Percentiles rank a stretch among this genome's conserved stretches.
Evolutionary conservation across 2,113 vertebrate genomes (phyloP).

Genomic region (Arenaria interpres): DNA sequence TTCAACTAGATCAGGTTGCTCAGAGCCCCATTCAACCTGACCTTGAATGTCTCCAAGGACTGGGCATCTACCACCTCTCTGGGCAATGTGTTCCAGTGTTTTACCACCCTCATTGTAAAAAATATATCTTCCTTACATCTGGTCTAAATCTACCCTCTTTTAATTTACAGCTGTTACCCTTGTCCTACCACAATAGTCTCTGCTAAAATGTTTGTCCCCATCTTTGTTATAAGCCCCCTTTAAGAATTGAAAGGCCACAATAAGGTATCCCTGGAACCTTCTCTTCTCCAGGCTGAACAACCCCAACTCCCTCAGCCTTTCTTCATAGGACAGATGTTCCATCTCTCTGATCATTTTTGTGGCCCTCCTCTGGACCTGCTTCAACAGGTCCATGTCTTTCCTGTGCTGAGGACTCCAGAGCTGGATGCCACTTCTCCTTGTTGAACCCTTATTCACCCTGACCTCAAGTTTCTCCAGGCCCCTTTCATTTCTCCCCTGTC

Average conservation of each 20-base stretch:
- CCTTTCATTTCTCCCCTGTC: neutral
- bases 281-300: neutral
- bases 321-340: neutral
- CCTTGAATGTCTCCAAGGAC: too few relatives aligned
- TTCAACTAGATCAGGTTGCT: too few relatives aligned
- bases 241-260: neutral
- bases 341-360: neutral
- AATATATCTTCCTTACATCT: neutral
- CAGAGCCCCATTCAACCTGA: too few relatives aligned
- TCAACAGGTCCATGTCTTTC: neutral
- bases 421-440: neutral
- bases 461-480: neutral
- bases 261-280: neutral
- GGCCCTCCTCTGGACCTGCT: neutral
- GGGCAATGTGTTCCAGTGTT: neutral
- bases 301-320: neutral
- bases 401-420: neutral
- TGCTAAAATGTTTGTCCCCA: neutral
- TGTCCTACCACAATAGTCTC: neutral
- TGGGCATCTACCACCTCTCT: neutral
- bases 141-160: neutral
- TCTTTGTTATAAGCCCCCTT: neutral
- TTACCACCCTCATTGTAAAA: neutral
- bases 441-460: neutral
- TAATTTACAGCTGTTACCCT: neutral